Base-by-base conservation (phyloP, 2,113 vertebrate species). In the Lucifuga dentata region DNA sequence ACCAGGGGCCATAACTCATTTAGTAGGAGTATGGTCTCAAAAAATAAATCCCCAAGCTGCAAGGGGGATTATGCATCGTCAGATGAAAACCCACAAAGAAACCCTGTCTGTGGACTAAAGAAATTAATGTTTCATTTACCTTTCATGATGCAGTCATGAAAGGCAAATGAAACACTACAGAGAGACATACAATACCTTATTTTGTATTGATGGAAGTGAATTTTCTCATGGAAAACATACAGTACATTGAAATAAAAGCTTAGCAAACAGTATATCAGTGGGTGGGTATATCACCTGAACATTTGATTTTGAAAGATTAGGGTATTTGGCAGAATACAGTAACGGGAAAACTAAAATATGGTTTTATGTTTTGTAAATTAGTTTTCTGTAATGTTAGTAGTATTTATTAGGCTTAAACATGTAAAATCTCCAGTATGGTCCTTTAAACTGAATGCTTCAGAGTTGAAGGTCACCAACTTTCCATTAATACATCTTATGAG, bases 1-100 rank as follows among this genome's bases (percentile, higher is more conserved):
- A 40, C 16, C 52, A 32, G 58, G n/a, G 39, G 51, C 60, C 19
- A 32, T 58, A 50, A 78, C 21, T 76, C 58, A 57, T 78, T 60
- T 52, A 57, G 45, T 55, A 68, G 64, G 68, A 15, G 43, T 44
- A 52, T 8, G 59, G 48, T 64, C 55, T 63, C 33, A 38, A 41
- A 63, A 41, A 39, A 64, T 29, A 48, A 38, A 56, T 66, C 61
- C 45, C 13, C 17, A 8, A 29, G 51, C 58, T 73, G 39, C 64
- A 9, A 20, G 32, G 17, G 43, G 17, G 32, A n/a, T n/a, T n/a
- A n/a, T n/a, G n/a, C 17, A 13, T 19, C 23, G 19, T 40, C 50
- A 35, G 44, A 71, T 67, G 50, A 68, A 60, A 68, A 53, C 32
- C 44, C 35, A 51, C 21, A 68, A 49, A 17, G 50, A 45, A 35